Conservation (phyloP, 2,888 invertebrate species). For the Macrophya alboannulata region DNA sequence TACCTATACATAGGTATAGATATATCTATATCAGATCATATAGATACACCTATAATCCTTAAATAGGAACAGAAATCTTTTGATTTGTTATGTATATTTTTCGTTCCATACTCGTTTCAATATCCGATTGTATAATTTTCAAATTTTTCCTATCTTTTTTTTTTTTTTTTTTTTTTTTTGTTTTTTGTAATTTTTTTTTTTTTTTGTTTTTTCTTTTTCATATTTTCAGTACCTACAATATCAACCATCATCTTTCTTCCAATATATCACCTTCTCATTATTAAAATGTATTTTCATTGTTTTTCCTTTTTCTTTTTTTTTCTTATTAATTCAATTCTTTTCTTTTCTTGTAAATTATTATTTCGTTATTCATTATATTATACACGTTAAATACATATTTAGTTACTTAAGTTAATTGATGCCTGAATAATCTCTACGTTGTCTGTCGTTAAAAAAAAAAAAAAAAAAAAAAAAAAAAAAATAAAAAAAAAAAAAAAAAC, state of each 20-base stretch:
- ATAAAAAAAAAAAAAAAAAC: too few relatives aligned
- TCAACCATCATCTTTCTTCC: background rate
- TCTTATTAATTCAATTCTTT: background rate
- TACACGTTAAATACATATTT: background rate
- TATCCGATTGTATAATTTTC: background rate
- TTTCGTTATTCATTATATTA: background rate
- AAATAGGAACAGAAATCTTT: background rate
- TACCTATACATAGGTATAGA: background rate
- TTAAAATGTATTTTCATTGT: background rate
- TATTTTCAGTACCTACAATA: background rate
- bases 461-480: too few relatives aligned
- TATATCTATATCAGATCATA: background rate
- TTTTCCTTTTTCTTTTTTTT: background rate
- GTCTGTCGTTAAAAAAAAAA: background rate
- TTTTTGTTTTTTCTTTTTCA: background rate
- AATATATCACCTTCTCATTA: slow-evolving; percentile 5
- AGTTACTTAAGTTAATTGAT: background rate
- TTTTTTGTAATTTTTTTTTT: background rate
- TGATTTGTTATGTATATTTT: background rate
- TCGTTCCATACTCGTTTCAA: background rate
- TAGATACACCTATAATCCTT: background rate
- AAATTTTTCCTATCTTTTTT: background rate
- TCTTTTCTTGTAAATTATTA: background rate
- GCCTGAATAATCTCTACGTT: slow-evolving; percentile 24
- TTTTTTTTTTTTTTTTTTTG: background rate